Evolutionary conservation across 37 sponge, comb jelly and placozoan genomes (phyloP), one percentile per base, ranked within the genome.

Genomic region (Crambe crambe): DNA sequence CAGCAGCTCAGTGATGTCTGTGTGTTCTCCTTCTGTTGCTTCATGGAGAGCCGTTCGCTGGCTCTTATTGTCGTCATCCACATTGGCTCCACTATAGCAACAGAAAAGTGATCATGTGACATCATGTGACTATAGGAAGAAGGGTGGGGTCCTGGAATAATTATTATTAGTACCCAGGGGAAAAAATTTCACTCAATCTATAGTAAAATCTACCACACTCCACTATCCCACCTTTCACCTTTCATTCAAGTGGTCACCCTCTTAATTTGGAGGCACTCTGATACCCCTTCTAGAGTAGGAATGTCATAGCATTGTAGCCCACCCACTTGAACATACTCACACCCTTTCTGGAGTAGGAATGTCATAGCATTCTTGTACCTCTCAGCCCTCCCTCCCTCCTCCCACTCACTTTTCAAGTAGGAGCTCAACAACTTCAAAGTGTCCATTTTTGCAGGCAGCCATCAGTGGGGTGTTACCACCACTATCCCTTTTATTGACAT

Each of bases 1-100:
- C 0, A 92, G 78, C 9, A 87, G 58, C 67, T 92, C 59, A 0
- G 70, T 80, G 2, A 88, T 59, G 29, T 76, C 67, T 39, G 42
- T 35, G 29, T 87, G 54, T 1, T 86, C 93, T 18, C 25, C 35
- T 26, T 81, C 73, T n/a, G 86, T 77, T 0, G 93, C 85, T 42
- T 85, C 81, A 39, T 92, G 93, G 3, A 92, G 86, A 23, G 89
- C 65, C 21, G 81, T 85, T 18, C 88, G 56, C 56, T 67, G n/a
- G 29, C 25, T 26, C 8, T 2, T 20, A 40, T 66, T 76, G n/a
- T 58, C 74, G 32, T 37, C 41, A 27, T 82, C 71, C 36, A 88
- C 82, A 35, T 65, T 26, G 32, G 89, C 89, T 47, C 78, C 78
- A 60, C 89, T 88, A 74, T 0, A 56, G 3, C 25, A 10, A 42